Percentiles rank a stretch among this genome's conserved stretches.
These are phyloP conservation scores for Bombus superbus DNA, from an alignment of 1,140 invertebrate species.

Conservation along the genomic window DNA sequence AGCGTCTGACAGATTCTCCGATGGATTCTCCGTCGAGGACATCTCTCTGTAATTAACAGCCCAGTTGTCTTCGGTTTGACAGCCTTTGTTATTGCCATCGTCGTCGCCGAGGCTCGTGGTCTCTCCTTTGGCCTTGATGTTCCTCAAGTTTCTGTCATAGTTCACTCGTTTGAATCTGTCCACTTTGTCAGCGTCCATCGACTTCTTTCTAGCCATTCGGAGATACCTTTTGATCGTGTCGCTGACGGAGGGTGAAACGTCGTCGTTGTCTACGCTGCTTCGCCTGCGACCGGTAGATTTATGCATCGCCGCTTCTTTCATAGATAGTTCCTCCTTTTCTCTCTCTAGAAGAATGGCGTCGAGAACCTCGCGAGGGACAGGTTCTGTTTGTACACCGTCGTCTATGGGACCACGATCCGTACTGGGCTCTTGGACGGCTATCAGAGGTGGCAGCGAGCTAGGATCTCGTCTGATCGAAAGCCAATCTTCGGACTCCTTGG, in stretches of 20 bases:
- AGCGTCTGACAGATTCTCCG: constrained; percentile 79
- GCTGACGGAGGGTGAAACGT: constrained; percentile 92
- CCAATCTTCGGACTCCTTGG: constrained; percentile 37
- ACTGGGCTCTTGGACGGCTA: constrained; percentile 86
- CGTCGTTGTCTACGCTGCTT: constrained; percentile 91
- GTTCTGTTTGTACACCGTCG: constrained; percentile 85
- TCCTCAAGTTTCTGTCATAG: constrained; percentile 92
- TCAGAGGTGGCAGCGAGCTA: constrained; percentile 86
- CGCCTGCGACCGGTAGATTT: constrained; percentile 82
- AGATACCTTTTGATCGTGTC: constrained; percentile 93
- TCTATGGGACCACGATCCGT: constrained; percentile 81
- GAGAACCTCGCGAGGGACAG: constrained; percentile 84
- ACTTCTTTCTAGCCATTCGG: constrained; percentile 93
- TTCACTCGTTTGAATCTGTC: constrained; percentile 94
- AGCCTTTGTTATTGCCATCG: constrained; percentile 88
- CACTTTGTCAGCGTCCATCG: constrained; percentile 89
- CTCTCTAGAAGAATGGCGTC: constrained; percentile 75
- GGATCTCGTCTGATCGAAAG: constrained; percentile 67
- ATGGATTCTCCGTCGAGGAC: constrained; percentile 67
- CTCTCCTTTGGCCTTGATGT: constrained; percentile 91
- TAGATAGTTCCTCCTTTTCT: constrained; percentile 70
- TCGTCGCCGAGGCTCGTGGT: constrained; percentile 88
- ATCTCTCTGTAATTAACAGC: constrained; percentile 82
- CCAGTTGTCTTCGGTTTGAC: constrained; percentile 90
- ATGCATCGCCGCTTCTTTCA: constrained; percentile 66